A percentile compares a stretch with the other conserved stretches of the same genome.
Evolutionary conservation across 2,113 vertebrate genomes (phyloP).

Genomic region (Bungarus multicinctus): DNA sequence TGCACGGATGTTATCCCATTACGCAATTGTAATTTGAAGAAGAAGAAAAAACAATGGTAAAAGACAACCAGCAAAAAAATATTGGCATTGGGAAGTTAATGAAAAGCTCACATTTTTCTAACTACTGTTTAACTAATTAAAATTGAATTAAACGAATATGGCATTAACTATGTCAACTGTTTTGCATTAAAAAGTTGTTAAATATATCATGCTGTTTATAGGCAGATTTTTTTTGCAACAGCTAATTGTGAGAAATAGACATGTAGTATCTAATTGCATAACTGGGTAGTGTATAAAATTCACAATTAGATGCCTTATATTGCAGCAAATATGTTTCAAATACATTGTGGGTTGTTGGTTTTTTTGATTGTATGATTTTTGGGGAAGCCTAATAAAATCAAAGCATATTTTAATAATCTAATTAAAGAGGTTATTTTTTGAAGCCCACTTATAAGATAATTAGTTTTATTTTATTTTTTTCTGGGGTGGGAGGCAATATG

Average conservation of each 20-base stretch:
- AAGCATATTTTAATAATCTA: slow-evolving; percentile 72
- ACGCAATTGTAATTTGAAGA: slow-evolving; percentile 46
- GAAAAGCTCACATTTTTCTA: slow-evolving; percentile 65
- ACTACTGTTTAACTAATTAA: slow-evolving; percentile 75
- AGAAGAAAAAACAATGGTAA: slow-evolving; percentile 42
- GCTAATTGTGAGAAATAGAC: slow-evolving; percentile 74
- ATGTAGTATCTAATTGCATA: slow-evolving; percentile 72
- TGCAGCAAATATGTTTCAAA: slow-evolving; percentile 75
- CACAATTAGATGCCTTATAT: slow-evolving; percentile 71
- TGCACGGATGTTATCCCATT: slow-evolving; percentile 33
- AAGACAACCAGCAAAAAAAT: slow-evolving; percentile 61
- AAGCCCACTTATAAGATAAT: slow-evolving; percentile 70
- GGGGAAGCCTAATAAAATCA: slow-evolving; percentile 69
- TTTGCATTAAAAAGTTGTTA: slow-evolving; percentile 73
- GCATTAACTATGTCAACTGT: slow-evolving; percentile 70
- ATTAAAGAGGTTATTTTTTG: slow-evolving; percentile 71
- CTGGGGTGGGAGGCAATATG: slow-evolving; percentile 9
- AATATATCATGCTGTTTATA: slow-evolving; percentile 69
- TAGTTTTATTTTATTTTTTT: slow-evolving; percentile 57
- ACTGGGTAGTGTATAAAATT: slow-evolving; percentile 73
- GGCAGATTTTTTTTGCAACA: slow-evolving; percentile 65
- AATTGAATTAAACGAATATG: slow-evolving; percentile 74
- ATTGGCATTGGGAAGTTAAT: slow-evolving; percentile 61
- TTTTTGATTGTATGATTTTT: slow-evolving; percentile 63
- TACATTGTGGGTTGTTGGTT: slow-evolving; percentile 41